Percentiles rank a stretch among this genome's conserved stretches.
These are phyloP conservation scores for Brachyptera putata DNA, from an alignment of 2,888 invertebrate species.

Conservation along the genomic window DNA sequence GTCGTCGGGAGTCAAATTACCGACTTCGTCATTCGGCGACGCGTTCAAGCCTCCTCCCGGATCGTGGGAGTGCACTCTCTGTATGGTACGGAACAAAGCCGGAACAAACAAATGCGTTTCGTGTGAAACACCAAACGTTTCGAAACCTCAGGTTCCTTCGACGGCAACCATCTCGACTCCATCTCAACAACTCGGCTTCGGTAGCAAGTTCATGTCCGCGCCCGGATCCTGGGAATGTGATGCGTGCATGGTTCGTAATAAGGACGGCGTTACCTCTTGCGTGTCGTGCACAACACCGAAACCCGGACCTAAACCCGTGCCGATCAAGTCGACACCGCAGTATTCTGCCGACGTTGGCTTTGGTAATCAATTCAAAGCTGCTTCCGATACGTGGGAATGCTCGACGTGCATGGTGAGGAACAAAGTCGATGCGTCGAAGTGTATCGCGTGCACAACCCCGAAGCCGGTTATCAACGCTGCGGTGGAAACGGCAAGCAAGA, in stretches of 20 bases:
- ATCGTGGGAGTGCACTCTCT: constrained; percentile 33
- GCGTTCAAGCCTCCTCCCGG: constrained; percentile 38
- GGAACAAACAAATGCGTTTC: constrained; percentile 19
- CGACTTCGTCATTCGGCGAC: neutral
- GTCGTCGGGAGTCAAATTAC: neutral
- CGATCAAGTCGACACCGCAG: constrained; percentile 29
- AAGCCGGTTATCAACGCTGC: neutral
- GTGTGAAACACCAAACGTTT: constrained; percentile 46
- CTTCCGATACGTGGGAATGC: constrained; percentile 62
- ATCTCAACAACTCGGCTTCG: neutral
- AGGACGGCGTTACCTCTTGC: constrained; percentile 8
- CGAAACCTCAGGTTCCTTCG: constrained; percentile 37
- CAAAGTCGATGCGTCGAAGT: constrained; percentile 45
- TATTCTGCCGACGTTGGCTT: constrained; percentile 29
- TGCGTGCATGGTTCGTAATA: constrained; percentile 21
- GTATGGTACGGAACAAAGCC: constrained; percentile 24
- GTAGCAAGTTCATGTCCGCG: neutral
- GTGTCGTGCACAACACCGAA: constrained; percentile 21
- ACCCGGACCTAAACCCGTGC: neutral
- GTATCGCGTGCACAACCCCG: constrained; percentile 50
- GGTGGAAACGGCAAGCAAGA: neutral
- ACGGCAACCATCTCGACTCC: neutral
- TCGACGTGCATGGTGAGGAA: constrained; percentile 59
- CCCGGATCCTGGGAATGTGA: constrained; percentile 24
- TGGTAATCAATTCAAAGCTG: constrained; percentile 50